Conservation (phyloP, 2,113 vertebrate genomes). For the Melanerpes aurifrons region DNA sequence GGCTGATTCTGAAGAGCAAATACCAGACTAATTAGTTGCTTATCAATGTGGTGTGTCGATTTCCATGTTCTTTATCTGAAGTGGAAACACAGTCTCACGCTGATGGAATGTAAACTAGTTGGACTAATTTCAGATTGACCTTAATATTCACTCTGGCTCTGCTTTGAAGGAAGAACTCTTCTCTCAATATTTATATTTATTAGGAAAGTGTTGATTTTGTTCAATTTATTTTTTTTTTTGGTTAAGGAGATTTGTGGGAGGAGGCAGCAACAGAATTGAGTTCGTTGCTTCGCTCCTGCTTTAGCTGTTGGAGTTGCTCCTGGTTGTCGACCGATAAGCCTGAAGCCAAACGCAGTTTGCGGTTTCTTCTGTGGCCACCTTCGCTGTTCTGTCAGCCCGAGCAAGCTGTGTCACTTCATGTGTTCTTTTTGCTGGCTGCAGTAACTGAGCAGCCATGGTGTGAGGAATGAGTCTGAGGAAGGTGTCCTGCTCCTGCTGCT, state of each 20-base stretch:
- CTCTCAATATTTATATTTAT: neutral
- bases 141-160: neutral
- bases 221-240: neutral
- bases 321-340: neutral
- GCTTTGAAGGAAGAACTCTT: neutral
- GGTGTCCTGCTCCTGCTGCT: neutral
- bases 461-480: neutral
- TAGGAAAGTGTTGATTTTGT: neutral
- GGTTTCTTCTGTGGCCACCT: neutral
- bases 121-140: neutral
- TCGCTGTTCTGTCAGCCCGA: neutral
- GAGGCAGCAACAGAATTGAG: neutral
- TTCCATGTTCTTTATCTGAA: neutral
- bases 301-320: neutral
- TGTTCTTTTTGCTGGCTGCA: neutral
- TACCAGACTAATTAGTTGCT: neutral
- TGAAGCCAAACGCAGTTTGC: neutral
- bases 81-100: neutral
- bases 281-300: neutral
- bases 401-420: neutral
- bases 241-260: neutral
- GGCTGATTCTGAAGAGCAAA: neutral
- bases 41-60: neutral
- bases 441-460: rapidly evolving
- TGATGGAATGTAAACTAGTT: neutral